These are phyloP conservation scores for Fregata magnificens DNA, from an alignment of 2,113 vertebrate genomes.

Conservation along the genomic window DNA sequence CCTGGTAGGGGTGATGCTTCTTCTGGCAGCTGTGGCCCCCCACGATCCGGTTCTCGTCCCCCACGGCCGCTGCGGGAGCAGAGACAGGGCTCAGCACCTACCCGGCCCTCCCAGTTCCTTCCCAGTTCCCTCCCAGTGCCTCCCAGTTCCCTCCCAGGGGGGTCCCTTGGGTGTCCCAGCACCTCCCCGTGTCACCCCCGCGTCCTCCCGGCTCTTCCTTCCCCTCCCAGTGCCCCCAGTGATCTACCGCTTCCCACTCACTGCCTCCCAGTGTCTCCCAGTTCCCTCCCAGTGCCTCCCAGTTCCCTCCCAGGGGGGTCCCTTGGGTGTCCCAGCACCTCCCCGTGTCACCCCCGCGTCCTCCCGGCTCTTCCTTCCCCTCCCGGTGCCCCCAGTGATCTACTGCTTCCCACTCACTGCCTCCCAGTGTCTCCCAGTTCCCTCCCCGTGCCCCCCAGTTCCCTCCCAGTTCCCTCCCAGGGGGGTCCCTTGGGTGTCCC, in stretches of 20 bases:
- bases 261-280: neutral
- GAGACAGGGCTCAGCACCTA: neutral
- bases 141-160: neutral
- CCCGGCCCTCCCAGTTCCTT: neutral
- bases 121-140: neutral
- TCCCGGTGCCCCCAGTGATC: neutral
- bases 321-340: no score
- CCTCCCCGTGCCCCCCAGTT: no score
- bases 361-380: neutral
- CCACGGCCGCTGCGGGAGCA: neutral
- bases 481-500: no score
- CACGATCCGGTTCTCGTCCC: neutral
- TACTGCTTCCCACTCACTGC: no score
- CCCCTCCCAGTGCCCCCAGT: neutral
- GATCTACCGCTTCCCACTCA: neutral
- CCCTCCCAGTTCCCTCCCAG: no score
- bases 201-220: neutral
- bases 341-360: neutral
- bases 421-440: neutral
- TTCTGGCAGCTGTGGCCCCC: neutral
- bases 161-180: neutral
- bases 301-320: no score
- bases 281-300: neutral
- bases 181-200: neutral
- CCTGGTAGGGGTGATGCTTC: neutral